These are phyloP conservation scores for Copidosoma floridanum DNA, from an alignment of 1,140 invertebrate species.

Conservation along the genomic window DNA sequence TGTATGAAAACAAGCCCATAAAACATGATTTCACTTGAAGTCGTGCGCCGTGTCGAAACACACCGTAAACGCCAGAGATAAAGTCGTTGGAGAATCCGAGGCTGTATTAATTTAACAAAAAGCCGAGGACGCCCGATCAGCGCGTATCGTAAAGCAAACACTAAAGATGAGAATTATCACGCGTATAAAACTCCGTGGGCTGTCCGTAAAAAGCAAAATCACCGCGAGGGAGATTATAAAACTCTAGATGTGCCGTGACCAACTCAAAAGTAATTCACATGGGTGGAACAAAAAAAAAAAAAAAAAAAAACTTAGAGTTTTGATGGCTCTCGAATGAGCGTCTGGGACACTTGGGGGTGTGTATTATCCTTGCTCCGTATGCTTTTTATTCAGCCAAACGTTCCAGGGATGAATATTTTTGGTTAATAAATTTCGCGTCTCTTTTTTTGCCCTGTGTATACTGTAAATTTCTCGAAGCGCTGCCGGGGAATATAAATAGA, in stretches of 20 bases:
- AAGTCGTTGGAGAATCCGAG: background rate
- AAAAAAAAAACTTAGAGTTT: no score
- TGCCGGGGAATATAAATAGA: constrained; percentile 19
- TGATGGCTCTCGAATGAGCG: constrained; percentile 14
- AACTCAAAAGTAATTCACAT: no score
- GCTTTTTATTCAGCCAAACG: background rate
- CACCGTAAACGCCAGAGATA: background rate
- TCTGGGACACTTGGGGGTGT: no score
- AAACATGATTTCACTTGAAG: no score
- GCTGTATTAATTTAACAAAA: background rate
- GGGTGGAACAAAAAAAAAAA: no score
- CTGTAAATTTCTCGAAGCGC: background rate
- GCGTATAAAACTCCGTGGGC: background rate
- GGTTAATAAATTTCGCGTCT: constrained; percentile 23
- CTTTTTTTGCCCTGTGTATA: constrained; percentile 21
- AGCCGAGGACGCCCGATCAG: background rate
- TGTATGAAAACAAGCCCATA: no score
- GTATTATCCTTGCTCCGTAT: no score
- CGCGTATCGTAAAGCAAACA: background rate
- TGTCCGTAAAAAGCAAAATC: no score
- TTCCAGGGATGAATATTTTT: constrained; percentile 6
- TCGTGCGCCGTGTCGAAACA: no score
- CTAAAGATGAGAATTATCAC: background rate
- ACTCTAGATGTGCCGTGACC: no score
- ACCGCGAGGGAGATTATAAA: no score